Percentiles rank a stretch among this genome's conserved stretches.
Conservation (phyloP, 53 echinoderm and acorn worm genomes). For the Glandiceps talaboti region DNA sequence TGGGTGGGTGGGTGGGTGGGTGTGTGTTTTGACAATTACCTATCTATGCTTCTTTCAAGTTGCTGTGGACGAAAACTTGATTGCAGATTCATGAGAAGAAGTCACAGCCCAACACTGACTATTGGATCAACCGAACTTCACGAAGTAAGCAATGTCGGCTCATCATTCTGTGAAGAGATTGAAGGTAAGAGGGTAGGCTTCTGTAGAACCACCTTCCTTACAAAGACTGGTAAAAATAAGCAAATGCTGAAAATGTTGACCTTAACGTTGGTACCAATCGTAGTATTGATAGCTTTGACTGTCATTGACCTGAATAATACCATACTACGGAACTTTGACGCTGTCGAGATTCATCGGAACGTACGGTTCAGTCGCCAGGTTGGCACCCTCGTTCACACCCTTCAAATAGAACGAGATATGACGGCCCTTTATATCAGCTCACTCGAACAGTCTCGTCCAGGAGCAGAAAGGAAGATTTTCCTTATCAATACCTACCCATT, state of each 20-base stretch:
- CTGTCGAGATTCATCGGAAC: constrained; percentile 54
- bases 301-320: constrained; percentile 61
- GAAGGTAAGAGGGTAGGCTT: constrained; percentile 40
- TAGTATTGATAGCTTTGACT: constrained; percentile 54
- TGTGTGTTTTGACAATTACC: too few relatives aligned
- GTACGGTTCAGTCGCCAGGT: constrained; percentile 59
- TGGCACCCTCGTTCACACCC: constrained; percentile 38
- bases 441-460: constrained; percentile 46
- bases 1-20: too few relatives aligned
- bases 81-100: too few relatives aligned
- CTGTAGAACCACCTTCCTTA: constrained; percentile 42
- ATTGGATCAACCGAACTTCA: too few relatives aligned
- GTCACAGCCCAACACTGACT: too few relatives aligned
- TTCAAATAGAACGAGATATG: constrained; percentile 44
- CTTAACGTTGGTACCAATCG: constrained; percentile 59
- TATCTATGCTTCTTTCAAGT: too few relatives aligned
- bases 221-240: constrained; percentile 47
- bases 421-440: constrained; percentile 45
- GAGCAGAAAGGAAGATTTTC: constrained; percentile 70
- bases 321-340: constrained; percentile 51
- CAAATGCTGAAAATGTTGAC: constrained; percentile 78
- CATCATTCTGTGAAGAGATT: constrained; percentile 39
- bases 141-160: constrained; percentile 23
- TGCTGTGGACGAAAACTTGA: too few relatives aligned
- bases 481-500: constrained; percentile 67